Base-by-base conservation (phyloP, 2,888 invertebrate species). In the Linyphia triangularis region DNA sequence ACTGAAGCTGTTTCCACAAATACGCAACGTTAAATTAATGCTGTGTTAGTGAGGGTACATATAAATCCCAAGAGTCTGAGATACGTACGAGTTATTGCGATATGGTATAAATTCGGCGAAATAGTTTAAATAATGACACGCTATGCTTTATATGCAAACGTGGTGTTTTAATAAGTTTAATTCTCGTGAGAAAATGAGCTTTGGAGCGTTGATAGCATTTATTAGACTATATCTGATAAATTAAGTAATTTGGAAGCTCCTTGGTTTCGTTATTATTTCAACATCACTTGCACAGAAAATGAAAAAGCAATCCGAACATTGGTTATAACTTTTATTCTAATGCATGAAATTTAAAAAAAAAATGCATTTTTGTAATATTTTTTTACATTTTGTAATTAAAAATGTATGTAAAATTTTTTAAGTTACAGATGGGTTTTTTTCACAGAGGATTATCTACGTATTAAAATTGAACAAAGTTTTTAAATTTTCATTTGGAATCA, bases 21-120 rank as follows among this genome's bases (percentile, higher is more conserved):
- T 70, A 43, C 43, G 9, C 16, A 26, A 26, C 40, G 40, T 70
- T 26, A 70, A 43, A 70, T 70, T 40, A 70, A 67, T 40, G 40
- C 22, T 26, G 16, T 19, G 70, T 70, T 43, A 43, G 26, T 70
- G 24, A 43, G 16, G 16, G 26, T n/a, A 70, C 2, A 51, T 51
- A 51, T 51, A 43, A 43, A 70, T 43, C 70, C 24, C 51, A 43
- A 16, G 70, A 43, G 70, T 13, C n/a, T 28, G 28, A 26, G 26
- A 43, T 43, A 16, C 26, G 26, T 19, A 43, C 19, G 16, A 70
- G 43, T 26, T 51, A 70, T 43, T 70, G 28, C 26, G 43, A 40
- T 1, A 1, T 6, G 43, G 43, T 28, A n/a, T 10, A 43, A 16
- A 33, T 43, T 28, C 6, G 43, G 33, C n/a, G 9, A 16, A 43